Base-by-base conservation (phyloP, 2,888 invertebrate genomes). In the Ophion obscuratus region DNA sequence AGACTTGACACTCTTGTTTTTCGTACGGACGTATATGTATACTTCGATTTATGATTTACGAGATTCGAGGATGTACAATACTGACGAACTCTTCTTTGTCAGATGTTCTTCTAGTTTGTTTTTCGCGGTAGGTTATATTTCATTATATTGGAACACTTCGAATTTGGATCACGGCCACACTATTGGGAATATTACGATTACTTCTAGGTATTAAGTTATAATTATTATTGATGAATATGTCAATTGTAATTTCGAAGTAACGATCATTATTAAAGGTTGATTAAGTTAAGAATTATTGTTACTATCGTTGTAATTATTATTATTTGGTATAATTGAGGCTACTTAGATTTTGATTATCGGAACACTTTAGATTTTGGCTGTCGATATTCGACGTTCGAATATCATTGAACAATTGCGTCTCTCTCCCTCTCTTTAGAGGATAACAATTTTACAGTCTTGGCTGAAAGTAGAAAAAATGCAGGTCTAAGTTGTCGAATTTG, bases 341-440 rank as follows among this genome's bases (percentile, higher is more conserved):
- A 86, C 73, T 47, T 86, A n/a, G 86, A 86, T 86, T 86, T 86
- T 86, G 86, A 86, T 86, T 86, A 83, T 83, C 59, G 80, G 80
- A 86, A 83, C 86, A 86, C 86, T 86, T 86, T 83, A 77, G 80
- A 86, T 86, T 86, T 86, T 86, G 86, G 83, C 86, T 83, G 71
- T 81, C 57, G 83, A 83, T 77, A 76, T 47, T 78, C 81, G 67
- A 67, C 59, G 64, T 75, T 61, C 20, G 73, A 71, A 40, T 71
- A 76, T 82, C 59, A 44, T 82, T 68, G 11, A 64, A 81, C 75
- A 83, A 81, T 75, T 81, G 20, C 44, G 44, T 81, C 31, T 24
- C 31, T 62, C 27, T 36, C 5, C 14, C 14, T 53, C 14, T 53
- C 14, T 53, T 47, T 11, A 2, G 36, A 57, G n/a, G 27, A 62